phyloP scores from a whole-genome alignment of 2,888 invertebrate genomes.

The Erebia epiphron region DNA sequence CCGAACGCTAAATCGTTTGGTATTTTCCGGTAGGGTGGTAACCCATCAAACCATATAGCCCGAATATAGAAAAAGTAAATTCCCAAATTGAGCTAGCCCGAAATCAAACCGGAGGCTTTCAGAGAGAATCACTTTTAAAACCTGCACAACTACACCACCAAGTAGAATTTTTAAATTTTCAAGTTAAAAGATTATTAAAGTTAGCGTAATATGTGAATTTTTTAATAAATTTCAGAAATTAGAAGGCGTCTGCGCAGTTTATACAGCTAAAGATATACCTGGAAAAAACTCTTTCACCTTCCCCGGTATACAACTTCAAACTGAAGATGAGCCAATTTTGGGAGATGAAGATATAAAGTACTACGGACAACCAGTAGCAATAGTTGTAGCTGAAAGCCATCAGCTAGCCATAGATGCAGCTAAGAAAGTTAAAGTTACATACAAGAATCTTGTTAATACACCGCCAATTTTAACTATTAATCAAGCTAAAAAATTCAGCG shows the following conservation, averaged over 20 bases:
- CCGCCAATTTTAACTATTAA: conserved; percentile 67
- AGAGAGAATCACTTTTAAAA: too few relatives aligned
- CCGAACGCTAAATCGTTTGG: too few relatives aligned
- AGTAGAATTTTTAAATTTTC: too few relatives aligned
- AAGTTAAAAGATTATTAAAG: too few relatives aligned
- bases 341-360: conserved; percentile 81
- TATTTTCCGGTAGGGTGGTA: too few relatives aligned
- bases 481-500: conserved; percentile 48
- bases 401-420: conserved; percentile 81
- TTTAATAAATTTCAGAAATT: conserved; percentile 69
- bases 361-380: conserved; percentile 87
- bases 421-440: conserved; percentile 82
- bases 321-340: conserved; percentile 76
- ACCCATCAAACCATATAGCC: too few relatives aligned
- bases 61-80: too few relatives aligned
- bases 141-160: too few relatives aligned
- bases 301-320: conserved; percentile 59
- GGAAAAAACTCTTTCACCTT: conserved; percentile 83
- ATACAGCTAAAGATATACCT: conserved; percentile 86
- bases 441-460: conserved; percentile 61
- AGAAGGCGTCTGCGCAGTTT: conserved; percentile 85
- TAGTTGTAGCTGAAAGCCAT: conserved; percentile 85
- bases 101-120: too few relatives aligned
- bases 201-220: too few relatives aligned
- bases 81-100: too few relatives aligned